These are phyloP conservation scores for Trachemys scripta DNA, from an alignment of 2,113 vertebrate genomes.

Conservation along the genomic window DNA sequence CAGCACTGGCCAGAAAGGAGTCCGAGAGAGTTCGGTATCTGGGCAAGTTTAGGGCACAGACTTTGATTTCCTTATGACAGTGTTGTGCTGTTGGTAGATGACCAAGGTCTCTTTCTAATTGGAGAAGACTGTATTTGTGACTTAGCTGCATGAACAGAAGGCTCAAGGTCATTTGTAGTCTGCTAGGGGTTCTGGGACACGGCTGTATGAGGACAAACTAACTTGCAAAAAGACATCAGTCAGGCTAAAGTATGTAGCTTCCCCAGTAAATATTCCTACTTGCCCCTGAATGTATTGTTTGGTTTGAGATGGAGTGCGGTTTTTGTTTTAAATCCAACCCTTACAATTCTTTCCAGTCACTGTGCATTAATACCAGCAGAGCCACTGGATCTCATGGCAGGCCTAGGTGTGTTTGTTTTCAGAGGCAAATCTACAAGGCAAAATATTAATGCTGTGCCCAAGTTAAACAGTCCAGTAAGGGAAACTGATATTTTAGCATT, in stretches of 20 bases:
- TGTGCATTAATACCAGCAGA: too few species aligned
- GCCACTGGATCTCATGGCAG: neutral
- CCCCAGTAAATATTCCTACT: neutral
- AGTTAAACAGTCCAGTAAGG: neutral
- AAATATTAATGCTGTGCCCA: neutral
- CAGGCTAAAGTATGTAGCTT: neutral
- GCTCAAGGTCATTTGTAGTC: neutral
- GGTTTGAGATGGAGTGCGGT: neutral
- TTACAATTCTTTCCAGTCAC: neutral
- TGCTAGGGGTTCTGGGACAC: neutral
- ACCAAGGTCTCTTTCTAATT: neutral
- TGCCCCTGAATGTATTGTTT: neutral
- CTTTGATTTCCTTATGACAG: neutral
- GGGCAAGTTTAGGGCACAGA: neutral
- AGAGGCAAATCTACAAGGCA: neutral
- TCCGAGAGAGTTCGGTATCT: too few species aligned
- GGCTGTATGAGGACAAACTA: neutral
- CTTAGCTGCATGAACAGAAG: neutral
- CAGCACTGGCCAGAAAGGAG: neutral
- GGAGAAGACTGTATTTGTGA: neutral
- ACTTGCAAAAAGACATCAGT: neutral
- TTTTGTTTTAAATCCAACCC: neutral
- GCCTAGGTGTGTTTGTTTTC: neutral
- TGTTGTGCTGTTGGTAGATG: neutral
- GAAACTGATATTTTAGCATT: neutral